Percentiles rank a stretch among this genome's conserved stretches.
Conservation (phyloP, 1,140 invertebrate species). For the Diorhabda sublineata region DNA sequence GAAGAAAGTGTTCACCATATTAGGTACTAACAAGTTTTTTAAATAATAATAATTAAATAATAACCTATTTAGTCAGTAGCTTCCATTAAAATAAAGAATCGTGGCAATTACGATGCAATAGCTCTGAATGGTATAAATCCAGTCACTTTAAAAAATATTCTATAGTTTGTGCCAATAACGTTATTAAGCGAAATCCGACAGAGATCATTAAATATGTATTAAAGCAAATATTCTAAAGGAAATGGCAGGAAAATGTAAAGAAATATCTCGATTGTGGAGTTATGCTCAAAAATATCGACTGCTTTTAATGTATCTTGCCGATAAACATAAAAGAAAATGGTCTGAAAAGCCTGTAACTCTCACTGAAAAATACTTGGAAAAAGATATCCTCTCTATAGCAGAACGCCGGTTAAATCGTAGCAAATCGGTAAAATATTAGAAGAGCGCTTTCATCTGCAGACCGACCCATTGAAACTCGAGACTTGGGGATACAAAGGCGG, state of each 20-base stretch:
- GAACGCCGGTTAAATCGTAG: constrained; percentile 21
- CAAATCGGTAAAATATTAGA: constrained; percentile 31
- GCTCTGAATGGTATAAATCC: too few species aligned
- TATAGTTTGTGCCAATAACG: too few species aligned
- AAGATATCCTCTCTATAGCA: constrained; percentile 5
- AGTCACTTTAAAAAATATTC: too few species aligned
- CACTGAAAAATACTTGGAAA: constrained; percentile 11
- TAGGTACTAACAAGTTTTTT: too few species aligned
- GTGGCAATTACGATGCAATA: too few species aligned
- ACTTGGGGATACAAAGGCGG: constrained; percentile 24
- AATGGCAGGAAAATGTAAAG: constrained; percentile 12
- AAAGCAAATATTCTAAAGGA: not conserved
- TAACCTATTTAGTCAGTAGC: too few species aligned
- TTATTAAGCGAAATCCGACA: too few species aligned
- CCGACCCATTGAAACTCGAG: constrained; percentile 29
- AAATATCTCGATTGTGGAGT: constrained; percentile 16
- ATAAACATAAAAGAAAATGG: constrained; percentile 12
- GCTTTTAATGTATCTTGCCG: constrained; percentile 13
- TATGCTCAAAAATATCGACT: constrained; percentile 17
- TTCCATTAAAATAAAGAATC: too few species aligned
- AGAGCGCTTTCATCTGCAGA: constrained; percentile 26
- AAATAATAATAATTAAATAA: too few species aligned
- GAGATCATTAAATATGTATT: not conserved
- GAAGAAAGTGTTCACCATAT: too few species aligned
- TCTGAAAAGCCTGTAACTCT: constrained; percentile 6